Conservation (phyloP, 1,140 invertebrate species). For the Leucophenga varia region DNA sequence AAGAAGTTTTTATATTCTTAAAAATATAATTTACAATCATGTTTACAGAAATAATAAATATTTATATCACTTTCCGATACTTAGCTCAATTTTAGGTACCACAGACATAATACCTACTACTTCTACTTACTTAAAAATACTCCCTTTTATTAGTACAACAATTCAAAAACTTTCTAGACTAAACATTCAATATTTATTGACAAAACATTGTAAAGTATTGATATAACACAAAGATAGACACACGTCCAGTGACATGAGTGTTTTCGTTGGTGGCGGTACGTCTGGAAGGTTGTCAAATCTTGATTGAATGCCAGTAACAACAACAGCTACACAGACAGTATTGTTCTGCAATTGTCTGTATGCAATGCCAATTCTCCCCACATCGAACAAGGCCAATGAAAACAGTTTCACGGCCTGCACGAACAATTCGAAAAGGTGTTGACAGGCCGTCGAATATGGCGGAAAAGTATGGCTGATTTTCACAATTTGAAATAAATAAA, state of each 20-base stretch:
- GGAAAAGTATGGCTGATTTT: conserved; percentile 7
- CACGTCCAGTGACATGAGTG: conserved; percentile 19
- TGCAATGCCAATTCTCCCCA: conserved; percentile 19
- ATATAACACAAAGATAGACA: not conserved
- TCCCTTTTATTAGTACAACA: no score
- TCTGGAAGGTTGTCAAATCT: no score
- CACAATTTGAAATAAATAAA: conserved; percentile 6
- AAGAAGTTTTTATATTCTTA: no score
- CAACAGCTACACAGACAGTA: conserved; percentile 28
- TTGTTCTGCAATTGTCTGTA: conserved; percentile 17
- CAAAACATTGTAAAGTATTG: conserved; percentile 41
- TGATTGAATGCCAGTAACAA: conserved; percentile 29
- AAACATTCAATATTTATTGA: conserved; percentile 30
- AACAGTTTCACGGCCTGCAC: conserved; percentile 19
- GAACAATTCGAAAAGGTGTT: conserved; percentile 28
- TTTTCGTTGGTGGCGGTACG: not conserved
- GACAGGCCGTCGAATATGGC: conserved; percentile 29
- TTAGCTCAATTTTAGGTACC: no score
- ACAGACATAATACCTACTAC: no score
- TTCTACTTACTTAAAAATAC: no score
- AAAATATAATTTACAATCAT: no score
- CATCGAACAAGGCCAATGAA: conserved; percentile 38
- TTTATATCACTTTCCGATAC: no score
- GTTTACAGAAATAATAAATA: no score
- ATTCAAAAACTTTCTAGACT: no score